Evolutionary conservation across 2,888 invertebrate species (phyloP).

Genomic region (Cephus spinipes): DNA sequence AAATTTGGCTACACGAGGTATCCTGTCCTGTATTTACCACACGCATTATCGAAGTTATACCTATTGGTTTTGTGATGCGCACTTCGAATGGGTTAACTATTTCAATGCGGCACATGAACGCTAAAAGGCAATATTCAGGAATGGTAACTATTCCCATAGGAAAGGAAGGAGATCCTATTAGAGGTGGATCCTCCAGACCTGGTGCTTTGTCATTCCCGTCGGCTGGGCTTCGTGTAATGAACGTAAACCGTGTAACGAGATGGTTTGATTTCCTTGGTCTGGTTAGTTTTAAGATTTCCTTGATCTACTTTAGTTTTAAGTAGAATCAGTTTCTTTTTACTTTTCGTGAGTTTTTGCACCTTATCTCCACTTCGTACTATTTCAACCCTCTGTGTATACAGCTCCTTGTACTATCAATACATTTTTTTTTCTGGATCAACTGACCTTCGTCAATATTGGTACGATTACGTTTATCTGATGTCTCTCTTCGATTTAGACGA

Average conservation of each 20-base stretch:
- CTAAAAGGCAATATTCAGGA: not conserved
- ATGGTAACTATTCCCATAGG: not conserved
- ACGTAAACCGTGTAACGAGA: not conserved
- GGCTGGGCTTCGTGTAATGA: not conserved
- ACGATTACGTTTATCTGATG: not conserved
- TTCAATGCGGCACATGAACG: not conserved
- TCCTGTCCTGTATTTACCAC: not conserved
- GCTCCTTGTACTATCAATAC: not conserved
- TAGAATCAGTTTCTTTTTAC: not conserved
- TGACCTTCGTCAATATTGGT: not conserved
- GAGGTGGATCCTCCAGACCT: not conserved
- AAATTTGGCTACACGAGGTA: not conserved
- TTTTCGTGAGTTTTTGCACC: not conserved
- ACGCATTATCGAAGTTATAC: conserved; percentile 5
- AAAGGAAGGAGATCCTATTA: not conserved
- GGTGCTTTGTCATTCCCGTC: not conserved
- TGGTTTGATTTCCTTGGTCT: not conserved
- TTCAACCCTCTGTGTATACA: not conserved
- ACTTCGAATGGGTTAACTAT: not conserved
- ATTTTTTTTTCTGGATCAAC: not conserved
- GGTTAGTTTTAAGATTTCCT: not conserved
- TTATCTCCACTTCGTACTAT: not conserved
- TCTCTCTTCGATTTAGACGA: not conserved
- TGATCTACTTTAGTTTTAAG: not conserved
- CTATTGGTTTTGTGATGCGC: not conserved